These are phyloP conservation scores for Falcaria lacertinaria DNA, from an alignment of 2,888 invertebrate genomes.

Conservation along the genomic window DNA sequence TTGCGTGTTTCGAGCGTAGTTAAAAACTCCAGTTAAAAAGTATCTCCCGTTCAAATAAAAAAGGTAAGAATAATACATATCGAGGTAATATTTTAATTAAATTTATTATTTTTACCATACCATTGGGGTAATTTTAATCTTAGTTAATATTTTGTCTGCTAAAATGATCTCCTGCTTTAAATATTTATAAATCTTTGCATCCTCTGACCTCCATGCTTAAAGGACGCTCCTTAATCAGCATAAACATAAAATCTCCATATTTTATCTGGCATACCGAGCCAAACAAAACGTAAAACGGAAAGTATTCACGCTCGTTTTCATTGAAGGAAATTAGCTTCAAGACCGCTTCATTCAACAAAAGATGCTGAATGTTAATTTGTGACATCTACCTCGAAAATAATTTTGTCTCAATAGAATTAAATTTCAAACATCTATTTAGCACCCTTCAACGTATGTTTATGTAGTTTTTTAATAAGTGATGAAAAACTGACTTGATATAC, in stretches of 20 bases:
- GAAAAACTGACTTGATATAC: no score
- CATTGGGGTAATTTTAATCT: no score
- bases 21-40: no score
- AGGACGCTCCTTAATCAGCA: conserved; percentile 24
- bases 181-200: not conserved
- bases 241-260: conserved; percentile 13
- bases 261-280: not conserved
- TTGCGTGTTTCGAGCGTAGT: not conserved
- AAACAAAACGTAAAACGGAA: not conserved
- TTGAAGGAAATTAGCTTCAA: not conserved
- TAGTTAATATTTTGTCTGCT: no score
- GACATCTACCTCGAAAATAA: not conserved
- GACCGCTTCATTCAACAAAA: not conserved
- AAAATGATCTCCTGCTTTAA: not conserved
- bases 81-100: no score
- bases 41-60: no score
- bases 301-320: not conserved
- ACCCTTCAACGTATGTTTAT: no score
- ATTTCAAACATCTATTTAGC: not conserved
- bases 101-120: no score
- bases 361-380: not conserved
- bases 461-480: no score
- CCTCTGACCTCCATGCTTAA: conserved; percentile 22
- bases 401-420: not conserved
- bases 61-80: no score